Percentiles rank a stretch among this genome's conserved stretches.
These are phyloP conservation scores for Pocillopora verrucosa DNA, from an alignment of 64 coral and sea anemone species.

Conservation along the genomic window DNA sequence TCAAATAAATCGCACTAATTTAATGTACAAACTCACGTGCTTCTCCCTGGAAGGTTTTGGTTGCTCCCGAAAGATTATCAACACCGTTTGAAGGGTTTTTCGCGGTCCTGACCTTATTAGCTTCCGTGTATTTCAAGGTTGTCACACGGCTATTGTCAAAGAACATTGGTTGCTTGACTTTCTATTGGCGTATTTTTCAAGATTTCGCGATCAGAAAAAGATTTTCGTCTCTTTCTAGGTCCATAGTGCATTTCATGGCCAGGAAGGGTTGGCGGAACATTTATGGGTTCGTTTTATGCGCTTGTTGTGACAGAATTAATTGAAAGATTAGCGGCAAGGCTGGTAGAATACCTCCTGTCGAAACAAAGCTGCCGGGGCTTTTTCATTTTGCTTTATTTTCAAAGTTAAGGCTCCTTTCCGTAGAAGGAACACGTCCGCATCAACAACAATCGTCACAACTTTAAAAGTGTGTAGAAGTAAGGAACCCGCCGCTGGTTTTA, in stretches of 20 bases:
- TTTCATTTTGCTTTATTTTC: neutral
- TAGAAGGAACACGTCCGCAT: neutral
- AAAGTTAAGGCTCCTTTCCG: neutral
- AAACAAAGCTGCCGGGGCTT: neutral
- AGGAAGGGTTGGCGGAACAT: neutral
- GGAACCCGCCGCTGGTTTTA: neutral
- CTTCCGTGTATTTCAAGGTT: slow-evolving; percentile 10
- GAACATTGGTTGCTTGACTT: neutral
- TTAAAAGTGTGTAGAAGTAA: neutral
- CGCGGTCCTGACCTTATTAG: neutral
- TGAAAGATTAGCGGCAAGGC: neutral
- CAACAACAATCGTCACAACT: neutral
- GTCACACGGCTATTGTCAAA: neutral
- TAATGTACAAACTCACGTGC: neutral
- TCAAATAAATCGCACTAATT: neutral
- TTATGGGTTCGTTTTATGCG: slow-evolving; percentile 3
- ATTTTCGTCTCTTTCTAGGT: slow-evolving; percentile 20
- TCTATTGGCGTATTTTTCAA: neutral
- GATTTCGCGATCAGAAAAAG: neutral
- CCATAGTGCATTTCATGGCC: neutral
- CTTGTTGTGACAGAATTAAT: neutral
- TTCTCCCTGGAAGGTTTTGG: too few species aligned
- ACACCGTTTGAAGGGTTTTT: neutral
- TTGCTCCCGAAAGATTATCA: too few species aligned
- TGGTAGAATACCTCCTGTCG: neutral